Evolutionary conservation across 30 jellyfish, hydroid and myxozoan species (phyloP).

Genomic region (Aurelia sp.): DNA sequence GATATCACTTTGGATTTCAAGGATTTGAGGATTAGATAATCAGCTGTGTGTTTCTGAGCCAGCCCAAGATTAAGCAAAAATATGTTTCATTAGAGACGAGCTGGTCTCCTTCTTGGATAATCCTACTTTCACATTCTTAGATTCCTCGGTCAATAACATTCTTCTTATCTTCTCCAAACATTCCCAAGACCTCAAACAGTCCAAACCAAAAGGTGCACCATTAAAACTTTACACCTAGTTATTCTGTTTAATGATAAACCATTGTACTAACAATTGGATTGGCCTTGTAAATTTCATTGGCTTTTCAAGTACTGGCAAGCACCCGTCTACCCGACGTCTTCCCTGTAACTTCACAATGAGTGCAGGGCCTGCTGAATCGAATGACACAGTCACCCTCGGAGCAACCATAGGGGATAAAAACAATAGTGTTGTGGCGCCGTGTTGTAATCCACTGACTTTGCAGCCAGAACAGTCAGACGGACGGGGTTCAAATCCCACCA

Average conservation of each 20-base stretch:
- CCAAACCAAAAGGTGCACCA: constrained; percentile 57
- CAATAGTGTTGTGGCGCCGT: too few relatives aligned
- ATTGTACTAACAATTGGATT: constrained; percentile 21
- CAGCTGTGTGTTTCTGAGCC: constrained; percentile 61
- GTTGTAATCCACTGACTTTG: too few relatives aligned
- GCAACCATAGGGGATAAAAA: too few relatives aligned
- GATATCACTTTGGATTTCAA: constrained; percentile 50
- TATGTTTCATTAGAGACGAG: constrained; percentile 27
- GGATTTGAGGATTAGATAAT: constrained; percentile 50
- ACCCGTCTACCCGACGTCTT: too few relatives aligned
- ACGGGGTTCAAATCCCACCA: too few relatives aligned
- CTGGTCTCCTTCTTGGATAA: constrained; percentile 30
- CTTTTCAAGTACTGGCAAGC: not conserved
- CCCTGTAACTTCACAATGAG: too few relatives aligned
- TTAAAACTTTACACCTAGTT: constrained; percentile 51
- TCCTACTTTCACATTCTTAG: constrained; percentile 52
- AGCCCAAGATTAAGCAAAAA: constrained; percentile 53
- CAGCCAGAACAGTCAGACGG: too few relatives aligned
- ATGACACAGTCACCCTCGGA: too few relatives aligned
- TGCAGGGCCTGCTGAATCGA: too few relatives aligned
- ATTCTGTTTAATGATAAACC: constrained; percentile 14
- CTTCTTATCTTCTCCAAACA: constrained; percentile 66
- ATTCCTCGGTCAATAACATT: constrained; percentile 54
- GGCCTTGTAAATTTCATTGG: not conserved
- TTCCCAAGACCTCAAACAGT: constrained; percentile 57